Conservation (phyloP, 37 sponge, comb jelly and placozoan species). For the Chondrilla cf. caribensis region DNA sequence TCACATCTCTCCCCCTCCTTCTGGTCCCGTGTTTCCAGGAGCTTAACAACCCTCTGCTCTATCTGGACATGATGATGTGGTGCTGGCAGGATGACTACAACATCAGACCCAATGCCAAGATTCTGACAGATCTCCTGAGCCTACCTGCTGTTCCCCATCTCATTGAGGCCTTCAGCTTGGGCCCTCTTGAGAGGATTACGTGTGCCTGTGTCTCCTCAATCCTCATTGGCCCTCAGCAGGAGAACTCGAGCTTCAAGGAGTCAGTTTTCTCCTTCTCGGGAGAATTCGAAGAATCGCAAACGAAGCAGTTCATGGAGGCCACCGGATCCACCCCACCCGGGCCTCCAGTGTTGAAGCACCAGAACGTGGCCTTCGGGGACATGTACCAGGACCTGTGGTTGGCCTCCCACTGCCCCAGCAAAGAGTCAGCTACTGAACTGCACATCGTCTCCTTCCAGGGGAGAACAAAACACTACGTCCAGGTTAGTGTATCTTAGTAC, state of each 20-base stretch:
- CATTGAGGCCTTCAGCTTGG: slow-evolving; percentile 38
- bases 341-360: slow-evolving; percentile 16
- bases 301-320: background rate
- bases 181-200: slow-evolving; percentile 24
- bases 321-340: background rate
- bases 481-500: background rate
- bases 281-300: background rate
- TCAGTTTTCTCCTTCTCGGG: background rate
- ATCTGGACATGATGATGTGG: slow-evolving; percentile 81
- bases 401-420: slow-evolving; percentile 10
- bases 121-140: slow-evolving; percentile 41
- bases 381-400: slow-evolving; percentile 77
- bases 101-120: slow-evolving; percentile 59
- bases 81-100: slow-evolving; percentile 79
- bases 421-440: slow-evolving; percentile 29
- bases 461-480: slow-evolving; percentile 37
- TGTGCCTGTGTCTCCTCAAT: slow-evolving; percentile 50
- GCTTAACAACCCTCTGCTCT: slow-evolving; percentile 70
- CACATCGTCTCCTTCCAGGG: slow-evolving; percentile 65
- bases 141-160: slow-evolving; percentile 37
- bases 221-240: slow-evolving; percentile 33
- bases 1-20: background rate
- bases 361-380: slow-evolving; percentile 45
- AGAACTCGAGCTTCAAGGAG: background rate
- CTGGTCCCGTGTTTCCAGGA: slow-evolving; percentile 59